A percentile compares a stretch with the other conserved stretches of the same genome.
Evolutionary conservation across 1,140 invertebrate species (phyloP).

Genomic region (Orius insidiosus): DNA sequence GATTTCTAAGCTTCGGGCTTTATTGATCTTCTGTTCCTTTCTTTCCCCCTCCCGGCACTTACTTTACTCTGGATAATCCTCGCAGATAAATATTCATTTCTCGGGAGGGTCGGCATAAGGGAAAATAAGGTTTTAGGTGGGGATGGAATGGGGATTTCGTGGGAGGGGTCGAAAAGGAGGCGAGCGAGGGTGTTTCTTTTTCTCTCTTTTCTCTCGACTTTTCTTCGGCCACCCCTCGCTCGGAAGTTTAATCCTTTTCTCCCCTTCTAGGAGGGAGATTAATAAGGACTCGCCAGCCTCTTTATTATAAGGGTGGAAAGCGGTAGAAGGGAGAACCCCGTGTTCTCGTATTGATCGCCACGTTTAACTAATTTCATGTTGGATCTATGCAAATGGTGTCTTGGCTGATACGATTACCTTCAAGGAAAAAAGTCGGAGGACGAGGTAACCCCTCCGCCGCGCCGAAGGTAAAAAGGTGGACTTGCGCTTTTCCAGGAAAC

Average conservation of each 20-base stretch:
- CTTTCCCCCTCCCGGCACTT: not conserved
- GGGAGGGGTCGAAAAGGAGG: not conserved
- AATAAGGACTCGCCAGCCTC: not conserved
- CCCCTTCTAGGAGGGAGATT: not conserved
- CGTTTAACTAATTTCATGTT: constrained; percentile 13
- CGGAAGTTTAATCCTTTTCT: constrained; percentile 4
- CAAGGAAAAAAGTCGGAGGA: constrained; percentile 3
- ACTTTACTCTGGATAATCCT: not conserved
- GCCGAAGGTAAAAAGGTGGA: not conserved
- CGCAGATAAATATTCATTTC: constrained; percentile 1
- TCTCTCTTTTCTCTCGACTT: constrained; percentile 3
- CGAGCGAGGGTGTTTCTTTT: constrained; percentile 1
- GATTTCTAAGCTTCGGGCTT: not conserved
- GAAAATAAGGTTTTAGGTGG: not conserved
- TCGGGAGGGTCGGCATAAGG: not conserved
- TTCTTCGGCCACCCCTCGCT: not conserved
- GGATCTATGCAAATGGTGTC: constrained; percentile 12
- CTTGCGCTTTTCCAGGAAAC: too few relatives aligned
- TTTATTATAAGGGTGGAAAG: not conserved
- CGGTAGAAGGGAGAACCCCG: not conserved
- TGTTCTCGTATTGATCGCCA: constrained; percentile 6
- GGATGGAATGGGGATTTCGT: not conserved
- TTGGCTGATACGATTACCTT: constrained; percentile 12
- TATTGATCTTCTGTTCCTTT: not conserved
- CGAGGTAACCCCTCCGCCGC: not conserved